Evolutionary conservation across 2,888 invertebrate genomes (phyloP).

Genomic region (Malthinus seriepunctatus): DNA sequence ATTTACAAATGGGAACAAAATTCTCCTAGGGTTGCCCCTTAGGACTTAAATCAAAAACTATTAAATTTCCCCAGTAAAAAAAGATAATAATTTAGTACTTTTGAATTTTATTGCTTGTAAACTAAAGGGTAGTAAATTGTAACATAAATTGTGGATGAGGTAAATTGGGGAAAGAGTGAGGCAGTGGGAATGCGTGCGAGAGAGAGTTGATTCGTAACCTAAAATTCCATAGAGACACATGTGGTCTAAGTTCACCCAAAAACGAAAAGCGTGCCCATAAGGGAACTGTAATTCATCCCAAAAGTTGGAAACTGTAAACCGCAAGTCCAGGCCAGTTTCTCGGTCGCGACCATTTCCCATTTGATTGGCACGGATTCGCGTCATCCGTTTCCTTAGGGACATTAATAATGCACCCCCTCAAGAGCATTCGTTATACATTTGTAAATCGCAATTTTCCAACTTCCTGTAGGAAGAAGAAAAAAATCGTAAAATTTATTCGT

Average conservation of each 20-base stretch:
- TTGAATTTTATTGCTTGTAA: slow-evolving; percentile 8
- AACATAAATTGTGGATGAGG: slow-evolving; percentile 14
- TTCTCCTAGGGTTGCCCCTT: too few species aligned
- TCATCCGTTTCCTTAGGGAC: slow-evolving; percentile 50
- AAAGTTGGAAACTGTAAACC: slow-evolving; percentile 40
- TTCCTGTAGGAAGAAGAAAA: slow-evolving; percentile 7
- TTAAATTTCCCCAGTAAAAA: too few species aligned
- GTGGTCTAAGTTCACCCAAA: slow-evolving; percentile 9
- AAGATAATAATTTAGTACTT: neutral
- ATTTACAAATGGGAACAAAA: too few species aligned
- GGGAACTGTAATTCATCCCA: slow-evolving; percentile 50
- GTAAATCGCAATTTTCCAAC: slow-evolving; percentile 34
- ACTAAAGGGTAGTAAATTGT: slow-evolving; percentile 13
- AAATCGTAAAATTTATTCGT: neutral
- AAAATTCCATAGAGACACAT: slow-evolving; percentile 9
- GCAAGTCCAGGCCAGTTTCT: slow-evolving; percentile 32
- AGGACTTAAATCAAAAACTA: too few species aligned
- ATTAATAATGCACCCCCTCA: slow-evolving; percentile 51
- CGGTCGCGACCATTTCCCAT: slow-evolving; percentile 43
- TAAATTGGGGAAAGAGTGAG: neutral
- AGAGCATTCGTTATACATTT: slow-evolving; percentile 48
- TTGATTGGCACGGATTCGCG: slow-evolving; percentile 53
- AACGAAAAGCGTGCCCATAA: slow-evolving; percentile 19
- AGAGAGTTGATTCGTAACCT: neutral
- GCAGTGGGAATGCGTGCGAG: neutral